phyloP scores from a whole-genome alignment of 2,888 invertebrate species.

The Papilio demoleus region DNA sequence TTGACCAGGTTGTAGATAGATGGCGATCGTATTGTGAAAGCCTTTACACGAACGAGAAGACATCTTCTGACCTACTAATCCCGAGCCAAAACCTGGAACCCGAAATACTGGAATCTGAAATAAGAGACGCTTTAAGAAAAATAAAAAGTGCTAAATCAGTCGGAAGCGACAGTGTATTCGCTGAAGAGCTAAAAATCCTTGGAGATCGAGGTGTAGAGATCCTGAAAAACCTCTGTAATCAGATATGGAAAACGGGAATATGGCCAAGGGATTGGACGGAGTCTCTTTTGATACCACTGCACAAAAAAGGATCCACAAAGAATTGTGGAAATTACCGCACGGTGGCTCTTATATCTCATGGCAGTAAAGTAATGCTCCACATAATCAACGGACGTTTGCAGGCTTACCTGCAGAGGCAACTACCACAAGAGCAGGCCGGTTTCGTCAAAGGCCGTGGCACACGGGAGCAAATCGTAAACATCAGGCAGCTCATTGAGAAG shows the following conservation, averaged over 20 bases:
- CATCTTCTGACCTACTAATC: background rate
- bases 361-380: background rate
- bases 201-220: background rate
- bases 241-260: background rate
- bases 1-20: constrained; percentile 13
- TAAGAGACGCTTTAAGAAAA: background rate
- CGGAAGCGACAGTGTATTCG: background rate
- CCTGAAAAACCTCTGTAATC: background rate
- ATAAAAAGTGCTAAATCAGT: background rate
- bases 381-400: background rate
- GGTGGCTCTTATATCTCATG: background rate
- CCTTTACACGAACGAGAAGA: background rate
- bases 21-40: constrained; percentile 22
- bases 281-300: background rate
- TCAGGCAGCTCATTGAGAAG: constrained; percentile 42
- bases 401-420: constrained; percentile 25
- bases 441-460: constrained; percentile 43
- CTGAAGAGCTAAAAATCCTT: background rate
- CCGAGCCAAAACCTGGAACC: background rate
- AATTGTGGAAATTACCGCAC: background rate
- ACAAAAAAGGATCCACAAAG: constrained; percentile 5
- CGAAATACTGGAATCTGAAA: background rate
- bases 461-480: constrained; percentile 41
- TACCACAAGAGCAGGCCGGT: constrained; percentile 44
- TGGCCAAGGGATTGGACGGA: background rate